These are phyloP conservation scores for Hydrocynus forskahlii DNA, from an alignment of 2,797 vertebrate species.

Conservation along the genomic window DNA sequence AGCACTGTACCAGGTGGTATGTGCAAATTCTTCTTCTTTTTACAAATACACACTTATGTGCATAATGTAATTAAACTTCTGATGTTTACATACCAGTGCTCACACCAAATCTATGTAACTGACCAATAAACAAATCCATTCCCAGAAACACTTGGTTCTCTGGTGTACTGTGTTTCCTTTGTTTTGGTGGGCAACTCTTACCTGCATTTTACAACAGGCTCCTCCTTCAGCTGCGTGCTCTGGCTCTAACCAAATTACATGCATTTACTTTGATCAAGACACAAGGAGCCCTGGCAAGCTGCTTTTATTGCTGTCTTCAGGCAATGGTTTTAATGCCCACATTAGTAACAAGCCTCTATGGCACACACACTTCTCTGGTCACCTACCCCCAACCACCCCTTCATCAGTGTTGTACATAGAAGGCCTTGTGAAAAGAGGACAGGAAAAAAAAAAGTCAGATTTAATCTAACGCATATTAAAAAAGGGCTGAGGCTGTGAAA, in stretches of 20 bases:
- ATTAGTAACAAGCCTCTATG: constrained; percentile 84
- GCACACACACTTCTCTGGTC: constrained; percentile 72
- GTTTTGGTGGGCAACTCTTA: constrained; percentile 65
- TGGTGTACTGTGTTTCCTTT: constrained; percentile 33
- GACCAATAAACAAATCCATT: background rate
- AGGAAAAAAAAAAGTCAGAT: constrained; percentile 53
- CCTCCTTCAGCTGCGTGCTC: constrained; percentile 79
- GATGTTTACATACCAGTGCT: background rate
- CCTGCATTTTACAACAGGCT: constrained; percentile 83
- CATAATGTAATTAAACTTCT: no score
- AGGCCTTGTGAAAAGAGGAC: constrained; percentile 60
- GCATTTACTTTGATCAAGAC: constrained; percentile 96
- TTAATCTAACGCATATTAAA: constrained; percentile 64
- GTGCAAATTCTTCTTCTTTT: no score
- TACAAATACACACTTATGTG: no score
- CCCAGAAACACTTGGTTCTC: background rate
- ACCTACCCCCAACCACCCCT: constrained; percentile 54
- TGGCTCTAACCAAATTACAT: constrained; percentile 94
- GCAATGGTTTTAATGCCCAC: constrained; percentile 93
- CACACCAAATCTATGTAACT: background rate
- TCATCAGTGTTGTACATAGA: constrained; percentile 65
- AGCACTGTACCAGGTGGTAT: no score
- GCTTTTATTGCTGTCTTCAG: constrained; percentile 95
- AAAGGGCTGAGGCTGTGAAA: constrained; percentile 71
- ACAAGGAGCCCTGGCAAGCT: constrained; percentile 84